Evolutionary conservation across 2,888 invertebrate genomes (phyloP).

Genomic region (Euzetes globulus): DNA sequence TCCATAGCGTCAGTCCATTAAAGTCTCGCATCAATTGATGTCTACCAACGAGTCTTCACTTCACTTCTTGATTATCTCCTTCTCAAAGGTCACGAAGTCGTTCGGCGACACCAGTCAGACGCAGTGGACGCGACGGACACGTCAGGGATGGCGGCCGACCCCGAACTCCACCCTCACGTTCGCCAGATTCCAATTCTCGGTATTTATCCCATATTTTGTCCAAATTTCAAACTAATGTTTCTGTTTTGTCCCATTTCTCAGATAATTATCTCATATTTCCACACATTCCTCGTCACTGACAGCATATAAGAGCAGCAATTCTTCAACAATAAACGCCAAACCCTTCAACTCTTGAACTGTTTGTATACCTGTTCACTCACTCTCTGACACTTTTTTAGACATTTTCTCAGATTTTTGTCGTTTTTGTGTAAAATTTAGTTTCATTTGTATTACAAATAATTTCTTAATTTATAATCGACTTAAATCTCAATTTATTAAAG

Average conservation of each 20-base stretch:
- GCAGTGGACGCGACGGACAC: conserved; percentile 24
- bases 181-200: conserved; percentile 4
- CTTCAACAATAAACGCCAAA: not conserved
- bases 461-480: too few species aligned
- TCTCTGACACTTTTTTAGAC: too few species aligned
- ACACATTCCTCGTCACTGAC: not conserved
- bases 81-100: conserved; percentile 16
- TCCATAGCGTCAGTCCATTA: conserved; percentile 2
- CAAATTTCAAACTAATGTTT: too few species aligned
- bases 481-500: too few species aligned
- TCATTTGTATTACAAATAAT: too few species aligned
- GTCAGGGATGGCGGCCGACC: conserved; percentile 17
- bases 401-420: too few species aligned
- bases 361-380: too few species aligned
- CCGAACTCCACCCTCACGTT: conserved; percentile 1
- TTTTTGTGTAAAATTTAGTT: too few species aligned
- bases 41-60: conserved; percentile 5
- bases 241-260: not conserved
- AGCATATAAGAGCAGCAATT: not conserved
- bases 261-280: not conserved
- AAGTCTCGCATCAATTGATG: conserved; percentile 8
- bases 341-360: too few species aligned
- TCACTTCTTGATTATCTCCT: conserved; percentile 15
- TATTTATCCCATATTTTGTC: too few species aligned
- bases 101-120: conserved; percentile 16